phyloP scores from a whole-genome alignment of 2,113 vertebrate species.

The Corythoichthys haematopterus region DNA sequence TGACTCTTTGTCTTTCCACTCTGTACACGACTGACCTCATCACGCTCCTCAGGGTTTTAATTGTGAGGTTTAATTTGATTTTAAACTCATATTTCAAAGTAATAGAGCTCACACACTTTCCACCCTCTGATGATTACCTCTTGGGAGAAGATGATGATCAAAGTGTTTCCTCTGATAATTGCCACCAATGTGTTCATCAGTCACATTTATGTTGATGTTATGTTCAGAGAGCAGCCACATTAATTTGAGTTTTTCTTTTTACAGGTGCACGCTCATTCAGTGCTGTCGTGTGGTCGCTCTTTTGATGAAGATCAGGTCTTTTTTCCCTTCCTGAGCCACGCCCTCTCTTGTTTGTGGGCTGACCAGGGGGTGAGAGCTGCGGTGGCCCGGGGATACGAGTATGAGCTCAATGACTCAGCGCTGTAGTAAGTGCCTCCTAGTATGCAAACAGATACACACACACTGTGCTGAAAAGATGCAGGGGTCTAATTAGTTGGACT shows the following conservation, averaged over 20 bases:
- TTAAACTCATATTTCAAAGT: slow-evolving; percentile 40
- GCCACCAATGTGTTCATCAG: slow-evolving; percentile 8
- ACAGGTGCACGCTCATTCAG: slow-evolving; percentile 70
- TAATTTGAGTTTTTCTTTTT: slow-evolving; percentile 13
- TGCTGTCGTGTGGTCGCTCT: slow-evolving; percentile 69
- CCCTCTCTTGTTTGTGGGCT: slow-evolving; percentile 66
- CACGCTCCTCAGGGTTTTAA: slow-evolving; percentile 7
- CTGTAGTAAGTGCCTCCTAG: slow-evolving; percentile 64
- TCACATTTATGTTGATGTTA: slow-evolving; percentile 10
- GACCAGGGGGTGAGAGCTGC: slow-evolving; percentile 65
- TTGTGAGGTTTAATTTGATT: slow-evolving; percentile 36
- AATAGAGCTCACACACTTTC: slow-evolving; percentile 8
- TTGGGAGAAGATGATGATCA: slow-evolving; percentile 20
- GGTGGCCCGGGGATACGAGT: slow-evolving; percentile 63
- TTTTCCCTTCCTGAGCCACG: slow-evolving; percentile 66
- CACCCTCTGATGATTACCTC: slow-evolving; percentile 35
- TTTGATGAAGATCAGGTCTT: slow-evolving; percentile 69
- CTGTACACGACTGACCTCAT: background rate
- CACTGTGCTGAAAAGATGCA: slow-evolving; percentile 25
- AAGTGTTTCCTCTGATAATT: slow-evolving; percentile 42
- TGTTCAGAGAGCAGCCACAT: slow-evolving; percentile 13
- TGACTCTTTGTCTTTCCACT: background rate
- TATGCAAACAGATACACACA: slow-evolving; percentile 7
- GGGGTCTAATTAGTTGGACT: slow-evolving; percentile 66
- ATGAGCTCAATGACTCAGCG: slow-evolving; percentile 71